Percentiles rank a stretch among this genome's conserved stretches.
These are phyloP conservation scores for Elachura formosa DNA, from an alignment of 2,113 vertebrate species.

Conservation along the genomic window DNA sequence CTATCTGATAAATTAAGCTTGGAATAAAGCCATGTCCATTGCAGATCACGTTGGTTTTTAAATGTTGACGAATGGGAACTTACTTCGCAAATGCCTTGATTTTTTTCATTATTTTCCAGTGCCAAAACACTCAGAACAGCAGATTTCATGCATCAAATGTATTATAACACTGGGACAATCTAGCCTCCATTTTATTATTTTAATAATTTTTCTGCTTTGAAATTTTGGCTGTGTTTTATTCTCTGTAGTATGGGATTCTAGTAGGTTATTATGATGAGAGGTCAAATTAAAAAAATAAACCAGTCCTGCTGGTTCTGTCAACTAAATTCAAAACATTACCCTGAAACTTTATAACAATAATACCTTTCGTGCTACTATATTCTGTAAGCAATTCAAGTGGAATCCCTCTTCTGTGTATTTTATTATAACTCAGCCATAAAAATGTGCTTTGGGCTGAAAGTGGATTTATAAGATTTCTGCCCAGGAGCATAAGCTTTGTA, in stretches of 20 bases:
- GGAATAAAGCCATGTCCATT: background rate
- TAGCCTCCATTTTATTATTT: background rate
- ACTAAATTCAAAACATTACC: slow-evolving; percentile 1
- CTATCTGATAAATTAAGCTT: background rate
- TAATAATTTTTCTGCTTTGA: background rate
- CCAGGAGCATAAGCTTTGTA: slow-evolving; percentile 31
- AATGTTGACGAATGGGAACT: background rate
- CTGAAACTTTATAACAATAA: slow-evolving; percentile 23
- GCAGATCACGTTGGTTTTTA: background rate
- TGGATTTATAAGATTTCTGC: slow-evolving; percentile 46
- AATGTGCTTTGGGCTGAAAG: slow-evolving; percentile 54
- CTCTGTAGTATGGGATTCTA: background rate
- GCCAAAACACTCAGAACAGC: background rate
- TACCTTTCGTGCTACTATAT: slow-evolving; percentile 18
- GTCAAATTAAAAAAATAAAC: slow-evolving; percentile 12
- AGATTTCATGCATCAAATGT: background rate
- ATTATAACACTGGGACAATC: background rate
- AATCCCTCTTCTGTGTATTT: slow-evolving; percentile 39
- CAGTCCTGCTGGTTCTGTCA: slow-evolving; percentile 24
- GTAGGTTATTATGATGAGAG: background rate
- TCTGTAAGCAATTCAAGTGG: slow-evolving; percentile 39
- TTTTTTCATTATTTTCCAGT: background rate
- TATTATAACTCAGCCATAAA: slow-evolving; percentile 46
- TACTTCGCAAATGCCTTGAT: background rate
- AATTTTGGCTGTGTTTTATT: background rate